These are phyloP conservation scores for Hippocampus comes DNA, from an alignment of 2,113 vertebrate species.

Conservation along the genomic window DNA sequence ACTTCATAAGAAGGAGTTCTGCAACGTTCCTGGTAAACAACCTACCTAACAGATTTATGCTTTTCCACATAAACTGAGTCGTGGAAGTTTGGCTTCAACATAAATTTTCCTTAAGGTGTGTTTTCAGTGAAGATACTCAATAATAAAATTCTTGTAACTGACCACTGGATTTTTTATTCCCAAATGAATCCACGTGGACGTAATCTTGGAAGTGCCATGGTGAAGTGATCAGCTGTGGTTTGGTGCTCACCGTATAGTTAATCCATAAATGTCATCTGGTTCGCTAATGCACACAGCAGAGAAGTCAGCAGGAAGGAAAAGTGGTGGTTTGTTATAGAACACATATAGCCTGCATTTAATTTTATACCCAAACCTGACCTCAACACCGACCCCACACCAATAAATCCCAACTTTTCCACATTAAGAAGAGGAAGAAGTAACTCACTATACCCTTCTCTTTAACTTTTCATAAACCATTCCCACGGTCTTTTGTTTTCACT, in stretches of 20 bases:
- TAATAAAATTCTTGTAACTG: neutral
- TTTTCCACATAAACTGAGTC: neutral
- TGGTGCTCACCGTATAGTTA: conserved; percentile 17
- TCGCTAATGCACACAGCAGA: conserved; percentile 19
- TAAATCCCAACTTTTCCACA: conserved; percentile 39
- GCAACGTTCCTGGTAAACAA: neutral
- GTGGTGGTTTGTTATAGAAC: neutral
- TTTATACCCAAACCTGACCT: conserved; percentile 10
- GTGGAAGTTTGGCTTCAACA: conserved; percentile 2
- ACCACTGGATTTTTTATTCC: neutral
- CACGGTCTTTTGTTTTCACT: conserved; percentile 1
- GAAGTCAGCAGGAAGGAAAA: neutral
- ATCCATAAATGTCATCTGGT: conserved; percentile 26
- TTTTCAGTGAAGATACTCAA: neutral
- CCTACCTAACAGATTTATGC: neutral
- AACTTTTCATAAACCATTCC: conserved; percentile 5
- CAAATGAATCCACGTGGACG: conserved; percentile 9
- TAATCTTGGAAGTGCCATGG: neutral
- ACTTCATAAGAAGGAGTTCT: neutral
- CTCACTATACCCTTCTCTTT: conserved; percentile 12
- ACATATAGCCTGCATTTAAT: conserved; percentile 12
- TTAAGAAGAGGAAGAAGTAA: conserved; percentile 22
- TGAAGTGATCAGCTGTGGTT: conserved; percentile 19
- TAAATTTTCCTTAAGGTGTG: neutral
- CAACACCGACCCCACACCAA: neutral